Evolutionary conservation across 1,140 invertebrate genomes (phyloP).

Genomic region (Solenopsis fugax): DNA sequence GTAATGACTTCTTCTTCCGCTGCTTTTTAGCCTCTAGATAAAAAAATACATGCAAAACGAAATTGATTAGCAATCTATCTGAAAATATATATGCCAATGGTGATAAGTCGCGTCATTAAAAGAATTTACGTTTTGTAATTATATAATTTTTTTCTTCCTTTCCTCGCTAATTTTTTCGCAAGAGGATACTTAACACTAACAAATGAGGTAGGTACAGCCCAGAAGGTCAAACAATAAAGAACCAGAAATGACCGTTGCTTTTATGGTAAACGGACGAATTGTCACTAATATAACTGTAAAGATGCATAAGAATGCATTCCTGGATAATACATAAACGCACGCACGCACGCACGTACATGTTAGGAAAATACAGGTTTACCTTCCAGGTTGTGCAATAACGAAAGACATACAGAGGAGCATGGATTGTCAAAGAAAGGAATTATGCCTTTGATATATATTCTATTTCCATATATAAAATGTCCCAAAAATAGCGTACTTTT

Average conservation of each 20-base stretch:
- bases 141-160: slow-evolving; percentile 14
- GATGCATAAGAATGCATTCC: slow-evolving; percentile 42
- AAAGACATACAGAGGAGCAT: slow-evolving; percentile 60
- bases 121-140: slow-evolving; percentile 57
- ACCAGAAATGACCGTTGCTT: slow-evolving; percentile 38
- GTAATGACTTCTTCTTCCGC: slow-evolving; percentile 94
- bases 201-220: slow-evolving; percentile 60
- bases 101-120: slow-evolving; percentile 61
- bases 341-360: slow-evolving; percentile 20
- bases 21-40: slow-evolving; percentile 96
- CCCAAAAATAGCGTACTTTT: slow-evolving; percentile 41
- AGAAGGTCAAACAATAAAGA: slow-evolving; percentile 57
- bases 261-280: slow-evolving; percentile 25
- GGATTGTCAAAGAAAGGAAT: slow-evolving; percentile 30
- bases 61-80: slow-evolving; percentile 88
- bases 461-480: slow-evolving; percentile 28
- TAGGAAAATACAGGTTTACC: slow-evolving; percentile 45
- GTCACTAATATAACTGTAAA: slow-evolving; percentile 44
- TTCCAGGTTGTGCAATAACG: slow-evolving; percentile 69
- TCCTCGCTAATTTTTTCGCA: slow-evolving; percentile 24
- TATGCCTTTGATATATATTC: slow-evolving; percentile 23
- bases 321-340: slow-evolving; percentile 10
- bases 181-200: slow-evolving; percentile 58
- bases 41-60: slow-evolving; percentile 89
- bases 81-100: slow-evolving; percentile 76